These are phyloP conservation scores for Sceloporus undulatus DNA, from an alignment of 2,113 vertebrate genomes.

Conservation along the genomic window DNA sequence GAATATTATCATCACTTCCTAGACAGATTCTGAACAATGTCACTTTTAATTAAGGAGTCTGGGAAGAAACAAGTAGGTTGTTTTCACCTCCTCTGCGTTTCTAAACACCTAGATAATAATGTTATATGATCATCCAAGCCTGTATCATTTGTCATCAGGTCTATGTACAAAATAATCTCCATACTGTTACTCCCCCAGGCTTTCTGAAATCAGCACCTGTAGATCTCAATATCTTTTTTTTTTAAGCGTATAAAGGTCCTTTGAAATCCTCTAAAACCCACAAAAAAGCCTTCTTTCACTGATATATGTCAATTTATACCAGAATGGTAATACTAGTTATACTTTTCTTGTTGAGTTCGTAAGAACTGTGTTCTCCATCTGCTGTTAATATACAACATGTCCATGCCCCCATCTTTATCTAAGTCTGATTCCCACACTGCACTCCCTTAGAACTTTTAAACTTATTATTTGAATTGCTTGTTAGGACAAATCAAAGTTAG, in stretches of 20 bases:
- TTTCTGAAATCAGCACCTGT: neutral
- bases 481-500: neutral
- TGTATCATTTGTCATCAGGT: neutral
- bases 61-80: neutral
- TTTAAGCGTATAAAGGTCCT: neutral
- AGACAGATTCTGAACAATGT: neutral
- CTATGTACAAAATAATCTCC: slow-evolving; percentile 7
- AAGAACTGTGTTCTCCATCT: neutral
- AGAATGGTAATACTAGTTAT: neutral
- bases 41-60: slow-evolving; percentile 24
- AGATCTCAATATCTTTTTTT: neutral
- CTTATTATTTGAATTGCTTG: neutral
- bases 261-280: neutral
- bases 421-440: neutral
- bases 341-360: neutral
- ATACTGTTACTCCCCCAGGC: too few relatives aligned
- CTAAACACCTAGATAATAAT: neutral
- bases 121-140: neutral
- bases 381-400: neutral
- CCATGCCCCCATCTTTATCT: neutral
- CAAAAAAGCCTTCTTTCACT: neutral
- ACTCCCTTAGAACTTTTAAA: too few relatives aligned
- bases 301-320: neutral
- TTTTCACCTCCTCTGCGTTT: neutral
- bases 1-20: slow-evolving; percentile 3